phyloP scores from a whole-genome alignment of 2,797 vertebrate species.

The Argyrosomus regius region DNA sequence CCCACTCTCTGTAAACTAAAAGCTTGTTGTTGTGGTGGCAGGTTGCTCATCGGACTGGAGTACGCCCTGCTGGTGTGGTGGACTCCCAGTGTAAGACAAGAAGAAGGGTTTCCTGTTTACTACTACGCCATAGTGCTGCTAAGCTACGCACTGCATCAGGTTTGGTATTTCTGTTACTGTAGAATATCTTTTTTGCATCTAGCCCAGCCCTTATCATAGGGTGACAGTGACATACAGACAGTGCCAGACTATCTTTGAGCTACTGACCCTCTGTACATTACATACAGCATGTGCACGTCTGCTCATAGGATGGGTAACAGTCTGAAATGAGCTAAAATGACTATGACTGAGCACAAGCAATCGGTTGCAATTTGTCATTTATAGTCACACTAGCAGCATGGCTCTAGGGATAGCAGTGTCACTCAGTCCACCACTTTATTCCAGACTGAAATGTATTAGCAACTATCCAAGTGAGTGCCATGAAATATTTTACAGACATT shows the following conservation, averaged over 20 bases:
- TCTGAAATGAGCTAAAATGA: background rate
- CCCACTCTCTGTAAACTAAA: background rate
- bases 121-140: constrained; percentile 91
- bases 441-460: background rate
- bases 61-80: constrained; percentile 96
- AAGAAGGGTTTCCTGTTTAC: constrained; percentile 93
- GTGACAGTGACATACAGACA: background rate
- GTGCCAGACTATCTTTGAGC: background rate
- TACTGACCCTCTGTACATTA: background rate
- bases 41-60: constrained; percentile 92
- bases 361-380: background rate
- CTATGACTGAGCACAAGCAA: background rate
- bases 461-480: background rate
- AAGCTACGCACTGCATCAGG: constrained; percentile 97
- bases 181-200: background rate
- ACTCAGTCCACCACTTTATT: background rate
- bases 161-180: constrained; percentile 63
- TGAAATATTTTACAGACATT: no score
- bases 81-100: constrained; percentile 92
- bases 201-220: background rate
- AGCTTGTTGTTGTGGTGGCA: constrained; percentile 66
- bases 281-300: background rate
- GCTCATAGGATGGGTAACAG: background rate
- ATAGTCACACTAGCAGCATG: background rate
- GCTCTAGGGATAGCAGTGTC: background rate